Evolutionary conservation across 2,888 invertebrate genomes (phyloP), one percentile per base, ranked within the genome.

Genomic region (Hololepta plana): DNA sequence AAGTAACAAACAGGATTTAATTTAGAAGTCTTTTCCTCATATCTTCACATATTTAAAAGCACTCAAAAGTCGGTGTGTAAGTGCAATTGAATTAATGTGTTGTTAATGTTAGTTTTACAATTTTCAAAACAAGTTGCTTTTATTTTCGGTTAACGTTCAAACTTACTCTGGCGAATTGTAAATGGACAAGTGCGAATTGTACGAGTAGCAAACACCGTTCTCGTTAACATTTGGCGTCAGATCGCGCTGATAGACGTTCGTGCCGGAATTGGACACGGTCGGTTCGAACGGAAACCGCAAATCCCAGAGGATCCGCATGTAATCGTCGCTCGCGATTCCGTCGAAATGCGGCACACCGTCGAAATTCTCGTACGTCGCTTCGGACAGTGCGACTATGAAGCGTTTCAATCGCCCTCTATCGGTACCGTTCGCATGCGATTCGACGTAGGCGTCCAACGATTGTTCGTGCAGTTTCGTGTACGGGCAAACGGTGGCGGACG

Each of bases 401-500:
- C n/a, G n/a, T n/a, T n/a, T n/a, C n/a, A n/a, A n/a, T n/a, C n/a
- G n/a, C n/a, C n/a, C n/a, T n/a, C n/a, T n/a, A n/a, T n/a, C n/a
- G n/a, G n/a, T n/a, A n/a, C n/a, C 40, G n/a, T n/a, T n/a, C n/a
- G n/a, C n/a, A n/a, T n/a, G n/a, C n/a, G 4, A 72, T 43, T n/a
- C n/a, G n/a, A n/a, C n/a, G 40, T 62, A 72, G 2, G 45, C 40
- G 1, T 61, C 58, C 12, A 73, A 46, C 37, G 65, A 64, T 4
- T 43, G 45, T 17, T 53, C 50, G 38, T 72, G 66, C 17, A 73
- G 44, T 36, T 64, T 67, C 9, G 48, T 53, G 3, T 57, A 47
- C 0, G 72, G 70, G 36, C 79, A 79, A 25, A 77, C 60, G 0
- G 76, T 72, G 26, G 70, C 53, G 67, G 67, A 59, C 1, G 76